A percentile compares a stretch with the other conserved stretches of the same genome.
phyloP scores from a whole-genome alignment of 2,797 vertebrate species.

The Chromobotia macracanthus region DNA sequence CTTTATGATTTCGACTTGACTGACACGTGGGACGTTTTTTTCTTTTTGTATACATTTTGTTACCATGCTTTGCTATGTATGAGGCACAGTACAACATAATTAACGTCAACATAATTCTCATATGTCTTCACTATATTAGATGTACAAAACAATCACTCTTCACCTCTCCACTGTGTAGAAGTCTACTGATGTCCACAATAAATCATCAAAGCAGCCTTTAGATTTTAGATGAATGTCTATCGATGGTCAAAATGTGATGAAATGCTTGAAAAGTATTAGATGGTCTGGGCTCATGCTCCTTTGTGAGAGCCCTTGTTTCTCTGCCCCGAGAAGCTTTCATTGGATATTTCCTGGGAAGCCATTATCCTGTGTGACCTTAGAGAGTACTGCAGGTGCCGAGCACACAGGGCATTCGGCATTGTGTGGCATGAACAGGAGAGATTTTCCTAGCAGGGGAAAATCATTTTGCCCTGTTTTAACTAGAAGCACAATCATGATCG shows the following conservation, averaged over 20 bases:
- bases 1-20: slow-evolving; percentile 42
- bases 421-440: not conserved
- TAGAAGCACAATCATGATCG: slow-evolving; percentile 39
- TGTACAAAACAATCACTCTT: slow-evolving; percentile 37
- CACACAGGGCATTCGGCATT: not conserved
- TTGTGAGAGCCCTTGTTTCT: not conserved
- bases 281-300: not conserved
- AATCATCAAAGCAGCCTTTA: not conserved
- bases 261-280: slow-evolving; percentile 55
- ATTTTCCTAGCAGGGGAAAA: slow-evolving; percentile 25
- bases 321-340: not conserved
- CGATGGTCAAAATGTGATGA: slow-evolving; percentile 66
- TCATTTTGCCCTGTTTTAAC: slow-evolving; percentile 22
- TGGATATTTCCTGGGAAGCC: slow-evolving; percentile 14
- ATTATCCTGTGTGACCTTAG: slow-evolving; percentile 35
- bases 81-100: slow-evolving; percentile 43
- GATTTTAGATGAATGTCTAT: slow-evolving; percentile 66
- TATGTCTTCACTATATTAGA: slow-evolving; percentile 8
- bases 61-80: slow-evolving; percentile 28
- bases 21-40: slow-evolving; percentile 3
- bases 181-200: not conserved
- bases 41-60: slow-evolving; percentile 42
- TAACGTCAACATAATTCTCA: not conserved
- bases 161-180: slow-evolving; percentile 17
- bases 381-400: slow-evolving; percentile 22